phyloP scores from a whole-genome alignment of 2,888 invertebrate species.

The Mythimna albipuncta region DNA sequence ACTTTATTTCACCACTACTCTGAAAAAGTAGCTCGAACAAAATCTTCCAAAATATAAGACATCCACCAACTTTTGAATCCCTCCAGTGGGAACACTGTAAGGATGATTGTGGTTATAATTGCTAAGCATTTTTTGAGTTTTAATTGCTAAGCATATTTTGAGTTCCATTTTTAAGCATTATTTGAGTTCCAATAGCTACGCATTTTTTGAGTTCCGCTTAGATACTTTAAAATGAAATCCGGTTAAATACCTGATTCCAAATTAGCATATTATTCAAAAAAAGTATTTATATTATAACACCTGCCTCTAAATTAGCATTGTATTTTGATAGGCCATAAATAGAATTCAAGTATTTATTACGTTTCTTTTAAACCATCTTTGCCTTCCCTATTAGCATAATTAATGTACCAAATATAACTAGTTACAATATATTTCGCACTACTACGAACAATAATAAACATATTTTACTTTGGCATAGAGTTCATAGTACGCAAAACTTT shows the following conservation, averaged over 20 bases:
- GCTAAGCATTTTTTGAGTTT: too few species aligned
- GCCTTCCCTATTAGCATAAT: constrained; percentile 13
- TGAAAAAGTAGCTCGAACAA: too few species aligned
- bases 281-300: neutral
- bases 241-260: neutral
- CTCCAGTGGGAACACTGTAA: too few species aligned
- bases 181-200: too few species aligned
- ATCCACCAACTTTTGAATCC: too few species aligned
- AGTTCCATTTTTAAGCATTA: too few species aligned
- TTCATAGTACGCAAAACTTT: neutral
- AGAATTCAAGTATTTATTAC: neutral
- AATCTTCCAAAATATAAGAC: too few species aligned
- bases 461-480: neutral
- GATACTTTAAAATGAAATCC: too few species aligned
- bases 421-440: neutral
- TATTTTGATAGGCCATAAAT: neutral
- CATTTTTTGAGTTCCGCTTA: too few species aligned
- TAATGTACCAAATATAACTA: neutral
- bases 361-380: constrained; percentile 4
- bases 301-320: neutral
- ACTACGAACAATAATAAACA: neutral
- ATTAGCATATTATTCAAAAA: neutral
- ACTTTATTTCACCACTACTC: too few species aligned
- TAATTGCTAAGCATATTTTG: too few species aligned
- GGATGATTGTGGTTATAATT: too few species aligned